Evolutionary conservation across 35 echinoderm and acorn worm genomes (phyloP), one percentile per base, ranked within the genome.

Genomic region (Chiridota heheva): DNA sequence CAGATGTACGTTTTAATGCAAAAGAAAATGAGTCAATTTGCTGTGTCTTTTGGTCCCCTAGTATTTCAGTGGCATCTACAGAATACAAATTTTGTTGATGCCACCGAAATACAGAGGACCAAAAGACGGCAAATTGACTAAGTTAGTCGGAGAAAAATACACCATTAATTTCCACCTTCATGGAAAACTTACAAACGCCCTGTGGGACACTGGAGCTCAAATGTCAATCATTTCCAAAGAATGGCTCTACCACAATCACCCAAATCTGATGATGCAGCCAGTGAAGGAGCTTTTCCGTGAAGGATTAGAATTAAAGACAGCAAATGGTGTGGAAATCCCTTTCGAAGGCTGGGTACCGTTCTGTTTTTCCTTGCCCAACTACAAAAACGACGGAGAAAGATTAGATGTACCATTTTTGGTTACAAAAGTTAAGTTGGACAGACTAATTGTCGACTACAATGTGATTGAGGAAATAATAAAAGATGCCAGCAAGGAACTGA

Each of bases 201-300:
- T 51, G n/a, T 75, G 71, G 71, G 71, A 75, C 36, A 75, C 71
- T 49, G 71, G 71, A 25, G 71, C 71, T 1, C 71, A 75, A 27
- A 33, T 75, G 8, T 75, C 71, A 30, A 44, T 75, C 24, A 25
- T 75, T 49, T 33, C 71, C 18, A 49, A 33, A 30, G 26, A 75
- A 20, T 75, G 71, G 44, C 34, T 42, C 3, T 0, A 25, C 25
- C 40, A 75, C 31, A 45, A 75, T 5, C 1, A 30, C 17, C 71
- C 71, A 47, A 33, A 20, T 25, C 24, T 42, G 40, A 1, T 12
- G 2, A 12, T 46, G 18, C 71, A 47, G 32, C 39, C 40, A 5
- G 18, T 75, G 17, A n/a, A 41, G 1, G 20, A n/a, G 34, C 71
- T 75, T 13, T 1, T 75, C 2, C 42, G 20, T 29, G 8, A 75